Conservation (phyloP, 2,888 invertebrate species). For the Troilus luridus region DNA sequence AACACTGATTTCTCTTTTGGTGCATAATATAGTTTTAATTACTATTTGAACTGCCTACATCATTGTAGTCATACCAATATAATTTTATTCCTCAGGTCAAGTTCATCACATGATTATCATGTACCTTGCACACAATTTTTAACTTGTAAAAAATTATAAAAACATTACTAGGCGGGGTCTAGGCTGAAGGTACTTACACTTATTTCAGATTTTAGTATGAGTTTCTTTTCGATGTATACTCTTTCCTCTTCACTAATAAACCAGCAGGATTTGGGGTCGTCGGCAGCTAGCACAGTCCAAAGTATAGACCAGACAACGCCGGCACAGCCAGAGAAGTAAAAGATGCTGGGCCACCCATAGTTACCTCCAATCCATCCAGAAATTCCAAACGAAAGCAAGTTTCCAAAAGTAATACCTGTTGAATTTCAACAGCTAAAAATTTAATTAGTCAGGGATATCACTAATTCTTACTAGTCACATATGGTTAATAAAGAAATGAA, state of each 20-base stretch:
- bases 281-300: constrained; percentile 78
- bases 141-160: too few species aligned
- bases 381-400: constrained; percentile 17
- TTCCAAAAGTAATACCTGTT: constrained; percentile 47
- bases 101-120: too few species aligned
- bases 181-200: background rate
- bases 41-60: too few species aligned
- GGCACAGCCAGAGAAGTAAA: constrained; percentile 80
- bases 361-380: constrained; percentile 41
- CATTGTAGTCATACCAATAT: too few species aligned
- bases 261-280: constrained; percentile 75
- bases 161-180: too few species aligned
- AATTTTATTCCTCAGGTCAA: too few species aligned
- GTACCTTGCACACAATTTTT: too few species aligned
- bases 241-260: constrained; percentile 75
- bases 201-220: constrained; percentile 66
- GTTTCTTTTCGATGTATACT: constrained; percentile 76
- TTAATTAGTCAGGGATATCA: background rate
- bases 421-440: background rate
- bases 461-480: background rate
- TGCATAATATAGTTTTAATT: too few species aligned
- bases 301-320: constrained; percentile 75
- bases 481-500: background rate
- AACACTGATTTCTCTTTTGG: too few species aligned
- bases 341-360: constrained; percentile 83